Percentiles rank a stretch among this genome's conserved stretches.
Evolutionary conservation across 2,797 vertebrate species (phyloP).

Genomic region (Ctenosaura bakeri): DNA sequence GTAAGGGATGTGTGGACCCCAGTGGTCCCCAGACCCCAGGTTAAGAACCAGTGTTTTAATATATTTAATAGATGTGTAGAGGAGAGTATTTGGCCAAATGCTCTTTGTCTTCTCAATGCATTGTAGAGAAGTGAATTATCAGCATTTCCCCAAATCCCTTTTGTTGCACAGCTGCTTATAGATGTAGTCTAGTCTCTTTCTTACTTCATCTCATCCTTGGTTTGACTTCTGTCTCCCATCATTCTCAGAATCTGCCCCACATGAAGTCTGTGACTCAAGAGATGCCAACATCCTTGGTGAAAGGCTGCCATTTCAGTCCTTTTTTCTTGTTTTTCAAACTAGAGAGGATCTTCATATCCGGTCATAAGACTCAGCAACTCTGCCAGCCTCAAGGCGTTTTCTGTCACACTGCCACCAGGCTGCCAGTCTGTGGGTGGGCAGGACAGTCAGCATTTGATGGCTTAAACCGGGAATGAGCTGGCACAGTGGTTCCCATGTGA

Average conservation of each 20-base stretch:
- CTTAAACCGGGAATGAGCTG: slow-evolving; percentile 73
- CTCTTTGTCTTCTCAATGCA: too few relatives aligned
- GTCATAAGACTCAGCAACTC: slow-evolving; percentile 51
- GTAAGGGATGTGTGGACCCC: too few relatives aligned
- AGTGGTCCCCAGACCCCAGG: too few relatives aligned
- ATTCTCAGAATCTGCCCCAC: not conserved
- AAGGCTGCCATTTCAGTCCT: slow-evolving; percentile 63
- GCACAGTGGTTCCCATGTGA: slow-evolving; percentile 66
- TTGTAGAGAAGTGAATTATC: not conserved
- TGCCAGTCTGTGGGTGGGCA: slow-evolving; percentile 63
- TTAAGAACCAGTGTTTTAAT: too few relatives aligned
- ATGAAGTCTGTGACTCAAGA: slow-evolving; percentile 62
- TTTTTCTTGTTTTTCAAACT: slow-evolving; percentile 60
- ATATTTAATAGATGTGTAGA: not conserved
- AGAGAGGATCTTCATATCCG: slow-evolving; percentile 72
- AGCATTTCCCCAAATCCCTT: not conserved
- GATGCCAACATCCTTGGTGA: slow-evolving; percentile 55
- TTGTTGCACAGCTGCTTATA: not conserved
- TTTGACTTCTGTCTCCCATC: not conserved
- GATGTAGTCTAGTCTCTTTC: too few relatives aligned
- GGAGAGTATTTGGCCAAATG: too few relatives aligned
- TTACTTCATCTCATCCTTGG: not conserved
- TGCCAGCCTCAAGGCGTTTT: slow-evolving; percentile 70
- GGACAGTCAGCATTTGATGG: slow-evolving; percentile 69
- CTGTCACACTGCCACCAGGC: slow-evolving; percentile 67